Evolutionary conservation across 2,888 invertebrate genomes (phyloP), one percentile per base, ranked within the genome.

Genomic region (Stenodema calcarata): DNA sequence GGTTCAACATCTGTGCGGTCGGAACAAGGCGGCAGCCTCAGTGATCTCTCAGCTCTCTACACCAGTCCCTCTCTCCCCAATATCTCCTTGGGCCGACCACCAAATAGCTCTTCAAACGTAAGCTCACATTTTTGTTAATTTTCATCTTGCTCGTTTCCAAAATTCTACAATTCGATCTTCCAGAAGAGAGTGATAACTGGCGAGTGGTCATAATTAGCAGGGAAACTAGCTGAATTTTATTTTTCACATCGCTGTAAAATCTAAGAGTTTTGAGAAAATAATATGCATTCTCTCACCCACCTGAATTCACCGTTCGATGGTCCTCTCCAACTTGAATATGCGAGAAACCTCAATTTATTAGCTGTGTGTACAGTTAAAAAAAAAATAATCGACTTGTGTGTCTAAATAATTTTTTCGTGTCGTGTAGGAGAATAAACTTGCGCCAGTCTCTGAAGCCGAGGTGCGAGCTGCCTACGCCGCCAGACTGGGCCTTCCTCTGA

Each of bases 11-110:
- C 91, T n/a, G 90, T 90, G 90, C 93, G 91, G 91, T 92, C 91
- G 90, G 94, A 92, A 90, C 94, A 92, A 90, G 93, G 92, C 91
- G 94, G 93, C 92, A 96, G 92, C 92, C 95, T 92, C 92, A 95
- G 92, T 92, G 94, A 96, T 92, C 92, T 95, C 90, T 92, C 95
- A 88, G 91, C 92, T 87, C 94, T 98, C 88, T 98, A 98, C 93
- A 97, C 97, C 90, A 97, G 97, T 90, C 98, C 98, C 87, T 98
- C 98, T 90, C 95, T 98, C 95, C 98, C 98, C 90, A 98, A 98
- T 93, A 98, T 98, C 91, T 98, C 98, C 88, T 93, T 98, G 90
- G 98, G 97, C 87, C 93, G 96, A 90, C 96, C 96, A 89, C 95
- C 90, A 16, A 88, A 89, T 47, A 88, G 88, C 41, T 90, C 90